Evolutionary conservation across 2,888 invertebrate species (phyloP), one percentile per base, ranked within the genome.

Genomic region (Xylota sylvarum): DNA sequence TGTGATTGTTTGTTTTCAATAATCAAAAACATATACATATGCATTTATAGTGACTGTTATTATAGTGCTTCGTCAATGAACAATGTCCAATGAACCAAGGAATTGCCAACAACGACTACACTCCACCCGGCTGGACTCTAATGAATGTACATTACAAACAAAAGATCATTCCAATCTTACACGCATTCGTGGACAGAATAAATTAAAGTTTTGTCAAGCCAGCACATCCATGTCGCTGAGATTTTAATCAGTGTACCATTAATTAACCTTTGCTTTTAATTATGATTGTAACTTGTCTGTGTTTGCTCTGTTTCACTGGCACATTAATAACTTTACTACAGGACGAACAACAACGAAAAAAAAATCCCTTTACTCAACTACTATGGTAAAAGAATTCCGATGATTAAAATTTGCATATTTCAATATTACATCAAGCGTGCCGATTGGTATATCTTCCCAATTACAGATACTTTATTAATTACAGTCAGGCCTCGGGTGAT

Each of bases 381-480:
- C 10, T 9, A 9, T 6, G 12, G 10, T 12, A 19, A 32, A 6
- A 23, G n/a, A 35, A 48, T 48, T 50, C 37, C 27, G n/a, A 73
- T 52, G 73, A 73, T 62, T 73, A 62, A 62, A 73, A 69, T 77
- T 77, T 69, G 40, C 67, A 77, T 77, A 50, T 69, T 60, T 77
- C 77, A 77, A 77, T 77, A 76, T 76, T 76, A 37, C 64, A 46
- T 58, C 56, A 58, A 12, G 27, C 67, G 37, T 40, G n/a, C 30
- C 4, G 56, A 67, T 56, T 65, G 65, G 56, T 48, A n/a, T 50
- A 77, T 77, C 77, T 69, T 67, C 60, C 67, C 77, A 67, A 77
- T 77, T 77, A 77, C 50, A 60, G 77, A 69, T 77, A 77, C 67
- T 77, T 77, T 77, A 77, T 77, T 77, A 77, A 67, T 69, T 67